Evolutionary conservation across 2,797 vertebrate species (phyloP).

Genomic region (Telmatherina bonti): DNA sequence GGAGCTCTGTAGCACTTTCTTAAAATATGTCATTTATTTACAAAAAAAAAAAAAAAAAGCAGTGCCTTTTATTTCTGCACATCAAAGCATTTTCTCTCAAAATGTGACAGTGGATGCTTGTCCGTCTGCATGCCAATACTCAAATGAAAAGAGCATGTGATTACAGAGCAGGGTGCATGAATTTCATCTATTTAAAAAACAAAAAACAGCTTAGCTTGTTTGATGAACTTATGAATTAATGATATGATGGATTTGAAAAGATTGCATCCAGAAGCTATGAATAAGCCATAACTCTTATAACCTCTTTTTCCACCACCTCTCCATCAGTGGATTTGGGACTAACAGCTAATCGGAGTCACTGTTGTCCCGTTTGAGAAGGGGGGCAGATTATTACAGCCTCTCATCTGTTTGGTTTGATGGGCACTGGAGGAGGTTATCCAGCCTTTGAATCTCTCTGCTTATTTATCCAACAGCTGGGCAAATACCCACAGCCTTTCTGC

Average conservation of each 20-base stretch:
- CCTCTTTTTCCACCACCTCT: constrained; percentile 25
- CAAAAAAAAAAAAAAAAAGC: constrained; percentile 25
- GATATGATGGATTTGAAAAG: constrained; percentile 1
- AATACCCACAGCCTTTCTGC: constrained; percentile 82
- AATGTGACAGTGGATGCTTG: constrained; percentile 24
- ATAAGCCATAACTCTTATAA: too few species aligned
- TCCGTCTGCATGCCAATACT: constrained; percentile 34
- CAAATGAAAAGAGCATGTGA: neutral
- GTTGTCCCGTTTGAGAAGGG: constrained; percentile 55
- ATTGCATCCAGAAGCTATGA: neutral
- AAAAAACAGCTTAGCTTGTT: constrained; percentile 42
- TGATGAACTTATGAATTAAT: constrained; percentile 35
- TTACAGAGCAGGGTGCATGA: constrained; percentile 3
- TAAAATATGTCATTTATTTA: neutral
- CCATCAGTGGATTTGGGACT: constrained; percentile 36
- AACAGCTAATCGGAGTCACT: constrained; percentile 70
- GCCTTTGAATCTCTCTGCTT: constrained; percentile 79
- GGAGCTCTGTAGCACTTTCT: constrained; percentile 68
- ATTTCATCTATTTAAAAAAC: constrained; percentile 30
- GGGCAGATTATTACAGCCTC: constrained; percentile 60
- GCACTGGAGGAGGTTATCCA: constrained; percentile 75
- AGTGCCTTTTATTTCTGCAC: constrained; percentile 46
- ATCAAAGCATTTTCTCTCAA: constrained; percentile 47
- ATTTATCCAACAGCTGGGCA: constrained; percentile 84
- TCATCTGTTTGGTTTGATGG: constrained; percentile 80